Conservation (phyloP, 2,113 vertebrate genomes). For the Thinocorus orbignyianus region DNA sequence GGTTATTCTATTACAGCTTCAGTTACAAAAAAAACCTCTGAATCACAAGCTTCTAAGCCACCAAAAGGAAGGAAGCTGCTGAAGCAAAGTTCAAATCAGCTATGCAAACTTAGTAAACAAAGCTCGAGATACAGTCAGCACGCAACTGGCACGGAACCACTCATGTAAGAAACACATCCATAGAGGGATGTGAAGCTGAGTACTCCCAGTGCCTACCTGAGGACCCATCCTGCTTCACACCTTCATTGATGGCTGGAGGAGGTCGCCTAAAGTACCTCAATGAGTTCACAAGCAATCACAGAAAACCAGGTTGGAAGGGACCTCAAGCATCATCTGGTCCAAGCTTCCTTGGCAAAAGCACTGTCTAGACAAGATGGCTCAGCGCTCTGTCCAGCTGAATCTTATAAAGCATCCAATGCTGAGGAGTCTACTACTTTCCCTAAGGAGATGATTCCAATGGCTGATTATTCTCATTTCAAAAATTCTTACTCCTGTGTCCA, state of each 20-base stretch:
- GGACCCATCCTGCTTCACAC: fast-evolving
- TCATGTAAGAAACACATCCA: fast-evolving
- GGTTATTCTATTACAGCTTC: not conserved
- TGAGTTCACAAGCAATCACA: not conserved
- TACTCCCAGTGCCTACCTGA: fast-evolving
- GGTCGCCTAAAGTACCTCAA: not conserved
- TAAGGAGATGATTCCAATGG: not conserved
- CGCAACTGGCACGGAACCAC: fast-evolving
- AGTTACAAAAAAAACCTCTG: not conserved
- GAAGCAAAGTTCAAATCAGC: not conserved
- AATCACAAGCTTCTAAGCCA: not conserved
- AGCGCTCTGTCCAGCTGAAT: not conserved
- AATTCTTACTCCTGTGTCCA: not conserved
- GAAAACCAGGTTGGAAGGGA: not conserved
- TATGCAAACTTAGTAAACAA: fast-evolving
- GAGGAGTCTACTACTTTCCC: not conserved
- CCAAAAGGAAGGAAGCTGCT: not conserved
- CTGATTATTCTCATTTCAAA: not conserved
- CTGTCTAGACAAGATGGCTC: not conserved
- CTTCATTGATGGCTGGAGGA: not conserved
- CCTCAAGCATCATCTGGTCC: not conserved
- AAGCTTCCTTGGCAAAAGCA: not conserved
- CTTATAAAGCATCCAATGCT: not conserved
- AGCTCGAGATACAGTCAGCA: not conserved
- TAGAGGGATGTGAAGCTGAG: not conserved